A percentile compares a stretch with the other conserved stretches of the same genome.
Conservation (phyloP, 2,113 vertebrate genomes). For the Gulo gulo region DNA sequence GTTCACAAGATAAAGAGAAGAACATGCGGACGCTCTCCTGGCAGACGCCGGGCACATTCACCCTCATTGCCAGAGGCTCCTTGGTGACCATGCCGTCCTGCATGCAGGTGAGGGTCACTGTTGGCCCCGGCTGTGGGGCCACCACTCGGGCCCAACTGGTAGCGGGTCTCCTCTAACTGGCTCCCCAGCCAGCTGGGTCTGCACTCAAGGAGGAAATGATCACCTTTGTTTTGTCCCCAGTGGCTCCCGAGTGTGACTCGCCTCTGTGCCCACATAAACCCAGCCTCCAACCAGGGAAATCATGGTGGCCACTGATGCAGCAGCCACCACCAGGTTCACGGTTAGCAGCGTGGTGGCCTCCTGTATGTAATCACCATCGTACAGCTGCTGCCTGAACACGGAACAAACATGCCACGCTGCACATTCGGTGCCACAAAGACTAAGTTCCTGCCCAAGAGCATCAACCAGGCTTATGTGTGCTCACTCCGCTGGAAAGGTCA, state of each 20-base stretch:
- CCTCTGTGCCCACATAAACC: neutral
- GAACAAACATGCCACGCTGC: neutral
- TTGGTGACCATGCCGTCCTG: fast-evolving
- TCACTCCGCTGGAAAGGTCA: neutral
- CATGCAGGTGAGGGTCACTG: fast-evolving
- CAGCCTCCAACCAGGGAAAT: neutral
- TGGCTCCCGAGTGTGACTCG: neutral
- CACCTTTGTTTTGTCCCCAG: neutral
- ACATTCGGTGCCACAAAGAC: neutral
- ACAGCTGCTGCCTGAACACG: neutral
- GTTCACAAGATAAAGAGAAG: neutral
- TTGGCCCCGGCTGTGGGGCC: neutral
- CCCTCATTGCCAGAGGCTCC: neutral
- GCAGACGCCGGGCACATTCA: fast-evolving
- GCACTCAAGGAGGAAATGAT: neutral
- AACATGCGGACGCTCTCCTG: neutral
- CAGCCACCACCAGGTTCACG: neutral
- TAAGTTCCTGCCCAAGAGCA: neutral
- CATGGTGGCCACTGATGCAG: fast-evolving
- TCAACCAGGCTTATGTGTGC: fast-evolving
- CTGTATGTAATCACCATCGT: fast-evolving
- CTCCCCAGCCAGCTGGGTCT: neutral
- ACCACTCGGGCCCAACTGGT: neutral
- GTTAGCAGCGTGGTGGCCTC: fast-evolving
- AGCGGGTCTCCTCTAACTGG: neutral